Evolutionary conservation across 2,797 vertebrate genomes (phyloP).

Genomic region (Poecilia gillii): DNA sequence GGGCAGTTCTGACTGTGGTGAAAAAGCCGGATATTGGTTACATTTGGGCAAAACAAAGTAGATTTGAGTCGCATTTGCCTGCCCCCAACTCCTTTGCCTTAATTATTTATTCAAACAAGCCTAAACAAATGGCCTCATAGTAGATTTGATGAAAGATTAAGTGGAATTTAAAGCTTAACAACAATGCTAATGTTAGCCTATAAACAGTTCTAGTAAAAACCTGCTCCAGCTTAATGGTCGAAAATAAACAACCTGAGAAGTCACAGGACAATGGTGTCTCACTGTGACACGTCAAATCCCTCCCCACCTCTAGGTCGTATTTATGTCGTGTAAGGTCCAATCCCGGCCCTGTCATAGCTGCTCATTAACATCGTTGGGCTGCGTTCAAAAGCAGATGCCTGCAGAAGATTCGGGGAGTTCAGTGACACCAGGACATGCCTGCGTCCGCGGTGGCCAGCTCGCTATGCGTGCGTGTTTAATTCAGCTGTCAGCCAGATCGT

Average conservation of each 20-base stretch:
- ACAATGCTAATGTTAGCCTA: slow-evolving; percentile 34
- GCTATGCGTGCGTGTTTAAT: slow-evolving; percentile 27
- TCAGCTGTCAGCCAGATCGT: slow-evolving; percentile 73
- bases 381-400: slow-evolving; percentile 72
- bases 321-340: slow-evolving; percentile 24
- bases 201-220: slow-evolving; percentile 44
- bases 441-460: slow-evolving; percentile 22
- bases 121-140: not conserved
- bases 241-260: slow-evolving; percentile 44
- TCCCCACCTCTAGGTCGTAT: slow-evolving; percentile 40
- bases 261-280: slow-evolving; percentile 55
- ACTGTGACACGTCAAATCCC: slow-evolving; percentile 49
- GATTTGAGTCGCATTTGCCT: too few relatives aligned
- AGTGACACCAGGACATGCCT: slow-evolving; percentile 51
- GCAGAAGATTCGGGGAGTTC: slow-evolving; percentile 55
- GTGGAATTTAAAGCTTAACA: slow-evolving; percentile 26
- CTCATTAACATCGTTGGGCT: slow-evolving; percentile 77
- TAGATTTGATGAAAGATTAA: slow-evolving; percentile 31
- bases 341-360: slow-evolving; percentile 42
- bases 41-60: too few relatives aligned
- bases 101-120: not conserved
- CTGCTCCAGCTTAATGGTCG: slow-evolving; percentile 19
- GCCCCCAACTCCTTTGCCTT: not conserved
- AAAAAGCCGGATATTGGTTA: too few relatives aligned
- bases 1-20: too few relatives aligned